Percentiles rank a stretch among this genome's conserved stretches.
These are phyloP conservation scores for Pollenia angustigena DNA, from an alignment of 2,888 invertebrate species.

Conservation along the genomic window DNA sequence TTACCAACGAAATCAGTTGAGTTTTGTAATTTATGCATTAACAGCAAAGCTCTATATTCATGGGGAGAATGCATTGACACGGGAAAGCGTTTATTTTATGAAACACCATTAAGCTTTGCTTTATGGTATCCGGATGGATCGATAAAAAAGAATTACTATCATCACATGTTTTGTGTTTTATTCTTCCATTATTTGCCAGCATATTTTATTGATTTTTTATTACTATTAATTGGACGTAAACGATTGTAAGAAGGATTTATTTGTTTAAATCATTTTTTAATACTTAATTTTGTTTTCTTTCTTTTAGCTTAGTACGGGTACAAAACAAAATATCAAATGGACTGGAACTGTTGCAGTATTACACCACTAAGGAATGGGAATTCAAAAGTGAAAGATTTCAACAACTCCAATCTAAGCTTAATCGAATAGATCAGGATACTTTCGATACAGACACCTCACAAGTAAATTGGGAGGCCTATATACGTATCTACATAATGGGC, in stretches of 20 bases:
- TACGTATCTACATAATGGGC: conserved; percentile 90
- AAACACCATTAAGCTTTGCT: conserved; percentile 90
- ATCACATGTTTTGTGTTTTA: conserved; percentile 88
- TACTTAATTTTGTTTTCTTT: conserved; percentile 22
- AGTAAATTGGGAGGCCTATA: conserved; percentile 87
- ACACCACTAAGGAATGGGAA: conserved; percentile 91
- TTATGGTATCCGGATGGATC: conserved; percentile 93
- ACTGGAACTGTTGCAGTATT: conserved; percentile 89
- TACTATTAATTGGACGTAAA: conserved; percentile 88
- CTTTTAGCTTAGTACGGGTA: conserved; percentile 86
- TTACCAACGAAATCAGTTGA: conserved; percentile 79
- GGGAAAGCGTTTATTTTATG: conserved; percentile 86
- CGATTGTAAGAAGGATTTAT: conserved; percentile 88
- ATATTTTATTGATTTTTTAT: conserved; percentile 89
- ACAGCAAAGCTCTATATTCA: conserved; percentile 90
- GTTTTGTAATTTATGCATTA: conserved; percentile 89
- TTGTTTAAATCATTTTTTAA: conserved; percentile 4
- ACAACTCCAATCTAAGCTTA: conserved; percentile 85
- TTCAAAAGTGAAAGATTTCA: conserved; percentile 88
- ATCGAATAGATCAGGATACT: conserved; percentile 85
- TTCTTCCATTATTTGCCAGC: conserved; percentile 92
- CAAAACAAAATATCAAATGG: conserved; percentile 87
- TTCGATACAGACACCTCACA: conserved; percentile 86
- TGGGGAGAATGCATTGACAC: conserved; percentile 93
- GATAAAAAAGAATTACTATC: conserved; percentile 87